Evolutionary conservation across 2,797 vertebrate species (phyloP).

Genomic region (Atherinosoma microstoma): DNA sequence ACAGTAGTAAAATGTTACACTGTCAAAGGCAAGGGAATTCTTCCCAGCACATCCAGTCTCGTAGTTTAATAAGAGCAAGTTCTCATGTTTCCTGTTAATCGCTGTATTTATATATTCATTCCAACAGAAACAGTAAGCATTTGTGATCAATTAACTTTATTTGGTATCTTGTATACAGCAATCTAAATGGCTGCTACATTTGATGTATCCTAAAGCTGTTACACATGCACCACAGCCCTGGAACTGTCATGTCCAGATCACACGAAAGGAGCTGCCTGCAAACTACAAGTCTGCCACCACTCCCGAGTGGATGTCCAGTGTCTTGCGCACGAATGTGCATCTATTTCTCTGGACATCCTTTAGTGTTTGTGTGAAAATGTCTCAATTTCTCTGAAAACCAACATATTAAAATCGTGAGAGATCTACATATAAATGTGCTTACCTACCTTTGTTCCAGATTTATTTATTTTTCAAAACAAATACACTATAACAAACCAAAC

Average conservation of each 20-base stretch:
- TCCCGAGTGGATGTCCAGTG: neutral
- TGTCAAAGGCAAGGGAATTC: conserved; percentile 33
- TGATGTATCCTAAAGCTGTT: neutral
- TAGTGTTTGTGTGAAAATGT: neutral
- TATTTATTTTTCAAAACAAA: no score
- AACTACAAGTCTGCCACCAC: no score
- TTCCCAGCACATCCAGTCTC: conserved; percentile 39
- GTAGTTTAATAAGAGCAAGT: conserved; percentile 30
- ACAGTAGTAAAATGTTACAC: conserved; percentile 42
- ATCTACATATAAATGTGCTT: neutral
- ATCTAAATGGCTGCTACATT: neutral
- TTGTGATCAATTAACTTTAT: conserved; percentile 43
- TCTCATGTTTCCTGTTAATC: conserved; percentile 32
- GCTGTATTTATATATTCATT: conserved; percentile 9
- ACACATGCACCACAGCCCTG: neutral
- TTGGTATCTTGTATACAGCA: conserved; percentile 1
- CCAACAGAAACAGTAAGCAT: conserved; percentile 37
- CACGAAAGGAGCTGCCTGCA: neutral
- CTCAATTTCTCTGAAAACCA: neutral
- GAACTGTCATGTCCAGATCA: neutral
- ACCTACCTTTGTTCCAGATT: no score
- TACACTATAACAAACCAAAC: neutral
- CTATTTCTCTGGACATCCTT: neutral
- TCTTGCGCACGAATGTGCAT: neutral
- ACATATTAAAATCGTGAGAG: no score